Evolutionary conservation across 1,140 invertebrate genomes (phyloP), one percentile per base, ranked within the genome.

Genomic region (Formica exsecta): DNA sequence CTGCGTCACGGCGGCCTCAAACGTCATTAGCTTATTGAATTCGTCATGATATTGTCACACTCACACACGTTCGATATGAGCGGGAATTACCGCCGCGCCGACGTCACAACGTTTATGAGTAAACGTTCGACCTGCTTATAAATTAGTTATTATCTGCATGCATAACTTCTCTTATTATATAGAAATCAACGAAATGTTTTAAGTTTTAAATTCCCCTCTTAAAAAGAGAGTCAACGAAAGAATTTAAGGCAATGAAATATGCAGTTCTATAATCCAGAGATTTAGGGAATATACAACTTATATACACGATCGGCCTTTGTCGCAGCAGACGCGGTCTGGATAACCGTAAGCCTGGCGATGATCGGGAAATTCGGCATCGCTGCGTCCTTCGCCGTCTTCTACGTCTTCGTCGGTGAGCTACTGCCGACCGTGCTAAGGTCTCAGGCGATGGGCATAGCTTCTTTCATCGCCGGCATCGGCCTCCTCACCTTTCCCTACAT

Each of bases 401-500:
- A 97, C 89, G 96, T 97, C 2, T 96, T 96, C 88, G 96, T 97
- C 0, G 96, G 96, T 0, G 96, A 97, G 90, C 88, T 97, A 3
- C 94, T 97, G 79, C 97, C 97, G 0, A 97, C 97, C 0, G 96
- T 97, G 8, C 92, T 97, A 61, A 94, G 96, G 29, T 96, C 96
- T 0, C 96, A 97, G 88, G 97, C 96, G 13, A 97, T 97, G 96
- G 97, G 96, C 0, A 96, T 97, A 22, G 95, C 96, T 0, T 97
- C 96, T 0, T 96, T 97, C 86, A 96, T 97, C 74, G 95, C 96
- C 9, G 96, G 96, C 16, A 95, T 97, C 32, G 96, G 96, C 0
- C 93, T 97, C 1, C 92, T 97, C 36, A 95, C 96, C 0, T 96
- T 96, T 79, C 97, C 97, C 0, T 97, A 97, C 92, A 97, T 98